A percentile compares a stretch with the other conserved stretches of the same genome.
phyloP scores from a whole-genome alignment of 1,140 invertebrate species.

The Protaetia brevitarsis region DNA sequence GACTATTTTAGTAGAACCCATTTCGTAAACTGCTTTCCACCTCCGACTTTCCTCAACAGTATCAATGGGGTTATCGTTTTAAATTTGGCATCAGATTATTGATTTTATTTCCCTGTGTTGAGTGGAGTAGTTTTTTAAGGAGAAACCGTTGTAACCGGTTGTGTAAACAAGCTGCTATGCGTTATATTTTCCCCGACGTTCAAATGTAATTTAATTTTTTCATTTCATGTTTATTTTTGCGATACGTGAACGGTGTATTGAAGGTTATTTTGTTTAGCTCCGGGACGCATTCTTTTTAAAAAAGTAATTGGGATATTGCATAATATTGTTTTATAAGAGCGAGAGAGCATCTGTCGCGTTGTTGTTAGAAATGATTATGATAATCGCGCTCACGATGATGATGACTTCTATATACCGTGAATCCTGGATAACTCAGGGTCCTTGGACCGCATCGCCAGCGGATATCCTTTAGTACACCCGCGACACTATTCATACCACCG shows the following conservation, averaged over 20 bases:
- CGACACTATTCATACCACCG: conserved; percentile 23
- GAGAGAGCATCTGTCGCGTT: neutral
- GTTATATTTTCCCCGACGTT: no score
- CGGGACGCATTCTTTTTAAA: no score
- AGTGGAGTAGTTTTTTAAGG: conserved; percentile 4
- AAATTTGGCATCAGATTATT: conserved; percentile 15
- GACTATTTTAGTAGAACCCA: no score
- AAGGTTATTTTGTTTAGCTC: no score
- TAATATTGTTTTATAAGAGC: conserved; percentile 13
- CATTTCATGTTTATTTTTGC: no score
- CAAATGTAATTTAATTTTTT: no score
- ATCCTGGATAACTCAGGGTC: conserved; percentile 38
- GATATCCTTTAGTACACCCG: conserved; percentile 41
- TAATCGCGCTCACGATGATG: neutral
- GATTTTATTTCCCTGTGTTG: conserved; percentile 7
- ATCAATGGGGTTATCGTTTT: conserved; percentile 18
- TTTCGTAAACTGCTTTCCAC: neutral
- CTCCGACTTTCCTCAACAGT: neutral
- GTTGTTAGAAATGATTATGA: neutral
- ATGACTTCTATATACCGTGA: conserved; percentile 32
- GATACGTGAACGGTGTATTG: no score
- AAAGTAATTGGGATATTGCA: conserved; percentile 8
- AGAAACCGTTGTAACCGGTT: neutral
- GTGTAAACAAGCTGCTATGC: neutral
- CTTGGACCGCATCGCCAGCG: conserved; percentile 42